Percentiles rank a stretch among this genome's conserved stretches.
Evolutionary conservation across 2,113 vertebrate genomes (phyloP).

Genomic region (Scopus umbretta): DNA sequence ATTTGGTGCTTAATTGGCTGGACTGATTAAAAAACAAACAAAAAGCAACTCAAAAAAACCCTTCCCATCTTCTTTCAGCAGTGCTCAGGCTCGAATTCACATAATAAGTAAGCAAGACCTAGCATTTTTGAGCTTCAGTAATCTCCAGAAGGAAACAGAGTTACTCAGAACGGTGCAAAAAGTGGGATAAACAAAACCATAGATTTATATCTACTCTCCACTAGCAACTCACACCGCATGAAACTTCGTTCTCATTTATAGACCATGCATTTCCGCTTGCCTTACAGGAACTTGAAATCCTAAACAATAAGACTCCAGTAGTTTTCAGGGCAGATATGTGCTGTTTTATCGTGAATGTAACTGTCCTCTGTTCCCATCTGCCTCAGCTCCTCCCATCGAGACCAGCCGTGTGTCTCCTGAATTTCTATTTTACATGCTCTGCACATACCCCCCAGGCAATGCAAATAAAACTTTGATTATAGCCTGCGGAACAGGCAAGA

Average conservation of each 20-base stretch:
- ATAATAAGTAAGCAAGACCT: background rate
- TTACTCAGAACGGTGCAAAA: background rate
- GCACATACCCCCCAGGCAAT: background rate
- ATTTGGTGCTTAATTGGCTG: background rate
- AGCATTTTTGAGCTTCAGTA: background rate
- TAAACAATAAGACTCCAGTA: background rate
- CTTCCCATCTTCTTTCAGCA: background rate
- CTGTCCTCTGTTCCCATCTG: background rate
- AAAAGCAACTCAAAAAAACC: background rate
- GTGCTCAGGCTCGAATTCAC: background rate
- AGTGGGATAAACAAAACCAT: background rate
- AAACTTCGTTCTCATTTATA: background rate
- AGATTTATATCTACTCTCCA: background rate
- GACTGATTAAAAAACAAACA: background rate
- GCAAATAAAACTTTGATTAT: background rate
- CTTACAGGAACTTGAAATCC: background rate
- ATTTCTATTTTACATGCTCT: background rate
- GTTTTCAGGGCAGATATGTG: background rate
- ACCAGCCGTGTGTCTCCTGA: background rate
- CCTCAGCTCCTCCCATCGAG: background rate
- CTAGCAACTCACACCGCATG: background rate
- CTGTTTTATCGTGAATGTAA: background rate
- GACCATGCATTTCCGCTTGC: background rate
- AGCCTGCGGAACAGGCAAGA: background rate
- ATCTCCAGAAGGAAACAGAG: background rate